Conservation (phyloP, 2,888 invertebrate species). For the Tholera decimalis region DNA sequence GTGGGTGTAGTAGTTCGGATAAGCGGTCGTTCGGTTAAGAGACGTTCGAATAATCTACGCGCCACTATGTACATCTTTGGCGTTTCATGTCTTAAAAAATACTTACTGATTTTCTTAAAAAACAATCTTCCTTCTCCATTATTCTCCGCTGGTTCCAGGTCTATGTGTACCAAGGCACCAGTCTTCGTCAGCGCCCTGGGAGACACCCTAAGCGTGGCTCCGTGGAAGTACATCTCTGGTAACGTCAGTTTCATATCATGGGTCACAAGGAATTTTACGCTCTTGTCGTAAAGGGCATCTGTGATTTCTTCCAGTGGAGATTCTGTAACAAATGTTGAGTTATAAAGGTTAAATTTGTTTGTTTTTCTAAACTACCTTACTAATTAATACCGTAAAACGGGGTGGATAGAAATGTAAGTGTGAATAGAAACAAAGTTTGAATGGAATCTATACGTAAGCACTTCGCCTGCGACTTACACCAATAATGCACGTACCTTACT, state of each 20-base stretch:
- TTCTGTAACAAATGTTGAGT: constrained; percentile 77
- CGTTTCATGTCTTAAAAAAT: background rate
- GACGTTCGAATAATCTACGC: too few relatives aligned
- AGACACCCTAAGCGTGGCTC: constrained; percentile 94
- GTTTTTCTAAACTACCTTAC: too few relatives aligned
- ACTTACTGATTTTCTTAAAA: constrained; percentile 94
- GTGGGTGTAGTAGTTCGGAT: too few relatives aligned
- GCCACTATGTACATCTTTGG: too few relatives aligned
- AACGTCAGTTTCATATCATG: constrained; percentile 94
- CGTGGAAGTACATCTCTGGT: constrained; percentile 94
- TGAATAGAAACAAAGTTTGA: too few relatives aligned
- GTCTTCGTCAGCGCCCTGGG: constrained; percentile 94
- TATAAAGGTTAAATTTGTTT: background rate
- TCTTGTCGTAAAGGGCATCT: constrained; percentile 93
- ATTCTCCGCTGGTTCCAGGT: constrained; percentile 91
- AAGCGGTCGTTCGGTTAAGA: too few relatives aligned
- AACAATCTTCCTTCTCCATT: constrained; percentile 92
- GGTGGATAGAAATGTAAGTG: too few relatives aligned
- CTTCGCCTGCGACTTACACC: too few relatives aligned
- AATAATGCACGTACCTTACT: too few relatives aligned
- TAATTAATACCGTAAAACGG: too few relatives aligned
- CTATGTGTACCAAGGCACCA: constrained; percentile 94
- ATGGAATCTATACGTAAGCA: too few relatives aligned
- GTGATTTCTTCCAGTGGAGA: constrained; percentile 95
- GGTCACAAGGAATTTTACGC: constrained; percentile 94